These are phyloP conservation scores for Xenops minutus DNA, from an alignment of 2,797 vertebrate species.

Conservation along the genomic window DNA sequence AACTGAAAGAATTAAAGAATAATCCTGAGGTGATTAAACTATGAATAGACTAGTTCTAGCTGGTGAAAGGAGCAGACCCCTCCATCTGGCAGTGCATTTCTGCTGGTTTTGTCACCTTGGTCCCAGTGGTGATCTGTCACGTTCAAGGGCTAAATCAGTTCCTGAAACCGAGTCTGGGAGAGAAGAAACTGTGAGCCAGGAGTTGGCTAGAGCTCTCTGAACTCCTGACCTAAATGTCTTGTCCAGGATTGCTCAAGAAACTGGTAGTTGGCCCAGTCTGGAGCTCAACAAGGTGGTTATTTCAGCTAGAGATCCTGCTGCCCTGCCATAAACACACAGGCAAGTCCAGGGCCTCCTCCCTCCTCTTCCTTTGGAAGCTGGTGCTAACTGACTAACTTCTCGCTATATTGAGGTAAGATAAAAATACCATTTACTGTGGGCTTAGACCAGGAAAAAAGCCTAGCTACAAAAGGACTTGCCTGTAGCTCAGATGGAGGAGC, in stretches of 20 bases:
- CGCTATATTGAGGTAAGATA: fast-evolving
- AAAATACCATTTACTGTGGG: not conserved
- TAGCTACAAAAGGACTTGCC: not conserved
- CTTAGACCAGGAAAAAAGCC: not conserved
- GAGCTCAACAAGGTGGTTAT: not conserved
- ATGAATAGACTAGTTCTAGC: not conserved
- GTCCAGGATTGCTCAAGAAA: not conserved
- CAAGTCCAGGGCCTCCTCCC: not conserved
- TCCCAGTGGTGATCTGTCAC: not conserved
- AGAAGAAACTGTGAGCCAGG: not conserved
- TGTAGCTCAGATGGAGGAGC: not conserved
- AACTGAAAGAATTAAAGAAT: not conserved
- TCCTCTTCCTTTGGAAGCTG: not conserved
- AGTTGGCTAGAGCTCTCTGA: not conserved
- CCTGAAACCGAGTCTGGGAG: not conserved
- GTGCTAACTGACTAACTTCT: fast-evolving
- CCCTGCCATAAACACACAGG: fast-evolving
- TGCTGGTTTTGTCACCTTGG: not conserved
- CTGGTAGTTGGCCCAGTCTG: not conserved
- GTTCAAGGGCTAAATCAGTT: not conserved
- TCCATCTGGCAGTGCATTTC: not conserved
- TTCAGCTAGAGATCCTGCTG: not conserved
- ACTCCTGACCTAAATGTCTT: not conserved
- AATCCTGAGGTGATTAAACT: not conserved
- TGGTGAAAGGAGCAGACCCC: not conserved